Conservation (phyloP, 2,113 vertebrate species). For the Anguilla japonica region DNA sequence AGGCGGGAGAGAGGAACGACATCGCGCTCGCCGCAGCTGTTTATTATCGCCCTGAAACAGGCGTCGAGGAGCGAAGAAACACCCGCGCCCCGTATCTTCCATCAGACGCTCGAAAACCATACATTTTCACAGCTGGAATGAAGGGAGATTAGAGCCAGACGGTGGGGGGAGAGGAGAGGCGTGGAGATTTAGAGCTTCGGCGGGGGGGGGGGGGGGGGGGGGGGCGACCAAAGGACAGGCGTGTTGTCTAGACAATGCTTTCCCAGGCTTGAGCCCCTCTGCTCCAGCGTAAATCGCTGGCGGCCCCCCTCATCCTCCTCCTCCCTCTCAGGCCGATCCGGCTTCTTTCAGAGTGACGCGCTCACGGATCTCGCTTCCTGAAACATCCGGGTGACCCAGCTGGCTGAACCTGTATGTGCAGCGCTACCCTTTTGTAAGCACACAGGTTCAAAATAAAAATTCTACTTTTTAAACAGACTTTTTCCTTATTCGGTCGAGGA, state of each 20-base stretch:
- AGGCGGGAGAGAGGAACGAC: neutral
- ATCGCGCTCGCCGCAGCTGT: neutral
- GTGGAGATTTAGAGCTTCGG: neutral
- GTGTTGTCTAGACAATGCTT: neutral
- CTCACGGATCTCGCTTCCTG: too few species aligned
- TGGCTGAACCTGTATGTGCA: too few species aligned
- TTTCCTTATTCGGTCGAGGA: too few species aligned
- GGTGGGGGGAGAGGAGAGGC: neutral
- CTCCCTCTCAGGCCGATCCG: too few species aligned
- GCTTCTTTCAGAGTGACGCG: too few species aligned
- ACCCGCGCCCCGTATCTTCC: neutral
- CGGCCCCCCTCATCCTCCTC: too few species aligned
- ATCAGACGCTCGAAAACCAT: neutral
- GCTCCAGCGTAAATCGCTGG: neutral
- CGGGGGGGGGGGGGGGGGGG: neutral
- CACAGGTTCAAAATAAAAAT: too few species aligned
- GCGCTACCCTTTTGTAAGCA: too few species aligned
- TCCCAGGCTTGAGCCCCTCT: neutral
- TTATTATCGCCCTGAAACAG: neutral
- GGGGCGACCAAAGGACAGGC: neutral
- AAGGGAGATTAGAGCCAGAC: neutral
- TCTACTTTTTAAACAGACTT: too few species aligned
- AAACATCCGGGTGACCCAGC: too few species aligned
- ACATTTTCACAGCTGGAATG: neutral
- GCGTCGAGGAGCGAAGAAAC: neutral